Conservation (phyloP, 1,140 invertebrate species). For the Drosophila jambulina region DNA sequence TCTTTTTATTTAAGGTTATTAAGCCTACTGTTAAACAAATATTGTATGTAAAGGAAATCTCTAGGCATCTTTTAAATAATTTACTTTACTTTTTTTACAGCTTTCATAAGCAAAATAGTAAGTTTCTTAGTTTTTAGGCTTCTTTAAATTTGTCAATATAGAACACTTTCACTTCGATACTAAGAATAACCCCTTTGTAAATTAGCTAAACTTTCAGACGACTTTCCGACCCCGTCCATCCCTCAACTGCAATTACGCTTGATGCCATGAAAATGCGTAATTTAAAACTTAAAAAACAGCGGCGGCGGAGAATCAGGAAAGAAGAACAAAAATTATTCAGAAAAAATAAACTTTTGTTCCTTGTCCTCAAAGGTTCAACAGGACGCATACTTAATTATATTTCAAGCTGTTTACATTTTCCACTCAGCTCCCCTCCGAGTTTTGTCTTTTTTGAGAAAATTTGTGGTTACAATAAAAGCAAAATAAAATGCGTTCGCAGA, state of each 20-base stretch:
- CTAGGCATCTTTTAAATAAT: too few species aligned
- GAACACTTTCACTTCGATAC: not conserved
- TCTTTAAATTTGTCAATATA: not conserved
- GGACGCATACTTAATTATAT: slow-evolving; percentile 79
- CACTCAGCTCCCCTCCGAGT: not conserved
- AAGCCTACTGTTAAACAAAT: not conserved
- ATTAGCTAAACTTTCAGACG: slow-evolving; percentile 18
- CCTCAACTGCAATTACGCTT: slow-evolving; percentile 62
- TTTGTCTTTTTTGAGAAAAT: slow-evolving; percentile 40
- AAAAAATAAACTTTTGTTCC: slow-evolving; percentile 40
- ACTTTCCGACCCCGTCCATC: not conserved
- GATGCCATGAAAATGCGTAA: slow-evolving; percentile 70
- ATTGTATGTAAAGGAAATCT: not conserved
- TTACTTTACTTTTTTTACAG: too few species aligned
- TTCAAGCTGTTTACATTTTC: slow-evolving; percentile 64
- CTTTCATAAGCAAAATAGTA: not conserved
- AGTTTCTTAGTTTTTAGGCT: not conserved
- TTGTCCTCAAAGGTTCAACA: slow-evolving; percentile 59
- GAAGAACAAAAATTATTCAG: slow-evolving; percentile 8
- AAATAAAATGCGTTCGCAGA: slow-evolving; percentile 40
- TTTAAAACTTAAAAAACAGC: slow-evolving; percentile 67
- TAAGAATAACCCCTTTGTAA: slow-evolving; percentile 3
- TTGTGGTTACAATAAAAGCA: slow-evolving; percentile 65
- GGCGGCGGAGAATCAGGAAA: slow-evolving; percentile 1
- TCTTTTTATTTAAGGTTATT: not conserved